Conservation (phyloP, 2,113 vertebrate genomes). For the Pelecanoides urinatrix region DNA sequence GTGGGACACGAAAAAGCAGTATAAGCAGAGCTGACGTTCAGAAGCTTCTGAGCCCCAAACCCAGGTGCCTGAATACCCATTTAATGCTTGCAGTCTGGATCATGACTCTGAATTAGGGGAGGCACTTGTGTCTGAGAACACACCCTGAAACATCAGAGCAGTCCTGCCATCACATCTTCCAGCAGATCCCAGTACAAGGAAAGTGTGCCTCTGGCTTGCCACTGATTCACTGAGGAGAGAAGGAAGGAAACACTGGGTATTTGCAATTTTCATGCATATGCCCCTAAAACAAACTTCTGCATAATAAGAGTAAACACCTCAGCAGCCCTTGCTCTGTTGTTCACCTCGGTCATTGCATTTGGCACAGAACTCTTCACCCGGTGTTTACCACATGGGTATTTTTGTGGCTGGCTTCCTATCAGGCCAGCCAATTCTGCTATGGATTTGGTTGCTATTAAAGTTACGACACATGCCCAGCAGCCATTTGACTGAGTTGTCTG, state of each 20-base stretch:
- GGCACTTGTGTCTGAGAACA: not conserved
- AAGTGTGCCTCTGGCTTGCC: not conserved
- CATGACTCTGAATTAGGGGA: not conserved
- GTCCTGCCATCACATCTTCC: not conserved
- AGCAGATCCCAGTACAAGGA: not conserved
- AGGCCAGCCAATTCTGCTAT: not conserved
- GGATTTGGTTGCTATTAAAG: not conserved
- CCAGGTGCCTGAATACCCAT: not conserved
- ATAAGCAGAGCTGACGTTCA: not conserved
- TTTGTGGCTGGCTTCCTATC: not conserved
- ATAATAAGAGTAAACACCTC: not conserved
- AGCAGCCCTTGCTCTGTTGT: not conserved
- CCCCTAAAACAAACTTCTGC: not conserved
- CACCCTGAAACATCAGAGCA: not conserved
- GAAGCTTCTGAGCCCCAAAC: not conserved
- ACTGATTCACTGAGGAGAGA: not conserved
- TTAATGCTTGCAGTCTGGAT: not conserved
- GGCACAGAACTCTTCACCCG: not conserved
- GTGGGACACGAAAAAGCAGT: accelerated
- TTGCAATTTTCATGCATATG: not conserved
- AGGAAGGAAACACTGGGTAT: not conserved
- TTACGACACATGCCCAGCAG: not conserved
- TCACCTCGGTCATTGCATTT: accelerated
- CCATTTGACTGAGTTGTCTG: not conserved
- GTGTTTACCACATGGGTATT: not conserved